phyloP scores from a whole-genome alignment of 2,113 vertebrate genomes.

The Struthio camelus region DNA sequence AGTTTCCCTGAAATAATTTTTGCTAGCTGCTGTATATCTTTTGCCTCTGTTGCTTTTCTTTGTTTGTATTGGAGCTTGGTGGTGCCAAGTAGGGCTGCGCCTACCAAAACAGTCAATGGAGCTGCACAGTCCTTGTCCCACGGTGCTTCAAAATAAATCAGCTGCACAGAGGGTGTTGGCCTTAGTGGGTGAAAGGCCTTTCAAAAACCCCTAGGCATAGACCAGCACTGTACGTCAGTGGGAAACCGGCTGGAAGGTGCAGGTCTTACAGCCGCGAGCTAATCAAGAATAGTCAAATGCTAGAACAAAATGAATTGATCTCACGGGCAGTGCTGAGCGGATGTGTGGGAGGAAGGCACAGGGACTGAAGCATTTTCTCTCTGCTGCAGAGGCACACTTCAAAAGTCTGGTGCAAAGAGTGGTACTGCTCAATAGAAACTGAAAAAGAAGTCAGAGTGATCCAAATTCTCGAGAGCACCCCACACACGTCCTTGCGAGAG shows the following conservation, averaged over 20 bases:
- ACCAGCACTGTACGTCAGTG: neutral
- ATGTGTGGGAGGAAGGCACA: neutral
- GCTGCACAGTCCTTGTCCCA: neutral
- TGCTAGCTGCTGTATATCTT: neutral
- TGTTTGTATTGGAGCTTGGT: neutral
- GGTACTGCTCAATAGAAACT: neutral
- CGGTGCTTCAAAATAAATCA: neutral
- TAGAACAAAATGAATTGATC: neutral
- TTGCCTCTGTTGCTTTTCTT: neutral
- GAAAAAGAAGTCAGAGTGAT: neutral
- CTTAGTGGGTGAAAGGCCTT: neutral
- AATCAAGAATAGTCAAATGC: neutral
- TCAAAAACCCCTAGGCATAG: neutral
- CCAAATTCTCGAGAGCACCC: accelerated
- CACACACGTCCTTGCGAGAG: neutral
- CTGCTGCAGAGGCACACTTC: neutral
- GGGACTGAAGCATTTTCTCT: neutral
- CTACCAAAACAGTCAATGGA: neutral
- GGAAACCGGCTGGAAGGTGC: neutral
- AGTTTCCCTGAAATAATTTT: neutral
- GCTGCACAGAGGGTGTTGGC: neutral
- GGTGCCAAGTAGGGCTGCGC: neutral
- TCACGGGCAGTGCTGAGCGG: neutral
- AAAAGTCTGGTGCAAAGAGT: accelerated
- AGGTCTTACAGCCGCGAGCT: neutral